Evolutionary conservation across 1,140 invertebrate genomes (phyloP), one percentile per base, ranked within the genome.

Genomic region (Brachystomella parvula): DNA sequence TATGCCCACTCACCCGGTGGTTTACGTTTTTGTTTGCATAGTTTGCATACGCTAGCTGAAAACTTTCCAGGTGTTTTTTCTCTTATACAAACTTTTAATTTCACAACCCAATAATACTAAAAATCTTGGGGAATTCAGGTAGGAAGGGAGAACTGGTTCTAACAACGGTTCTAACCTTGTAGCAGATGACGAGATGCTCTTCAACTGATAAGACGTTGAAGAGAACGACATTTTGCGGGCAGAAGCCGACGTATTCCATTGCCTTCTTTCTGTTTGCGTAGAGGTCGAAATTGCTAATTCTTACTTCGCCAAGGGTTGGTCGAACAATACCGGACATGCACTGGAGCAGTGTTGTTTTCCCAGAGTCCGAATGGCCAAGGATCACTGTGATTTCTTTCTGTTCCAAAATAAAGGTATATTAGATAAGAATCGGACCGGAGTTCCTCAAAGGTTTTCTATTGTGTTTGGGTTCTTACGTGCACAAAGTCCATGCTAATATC

Each of bases 321-420:
- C 31, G 31, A 1, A 68, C 35, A 63, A 71, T 66, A 19, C 70
- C 70, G 28, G 66, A 60, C 19, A 71, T 44, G 33, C 61, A 61
- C 0, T 61, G 56, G 21, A 71, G 59, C 1, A 71, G 31, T 12
- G 67, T 61, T 2, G 61, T 56, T 53, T 71, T 71, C n/a, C 70
- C 70, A 56, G 39, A 39, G 3, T 56, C 68, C 33, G 47, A 47
- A 29, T 68, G 70, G 17, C 70, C 70, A 3, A 71, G 39, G 49
- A 71, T 33, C 0, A 71, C 61, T 9, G 67, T 68, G 1, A 71
- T 69, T 64, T 71, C 70, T 26, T 31, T n/a, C 3, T 33, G 35
- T 21, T 19, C 1, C 12, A n/a, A n/a, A n/a, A n/a, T n/a, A n/a
- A n/a, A n/a, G n/a, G n/a, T n/a, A n/a, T n/a, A n/a, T n/a, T n/a